A percentile compares a stretch with the other conserved stretches of the same genome.
phyloP scores from a whole-genome alignment of 2,797 vertebrate species.

The Tapera naevia region DNA sequence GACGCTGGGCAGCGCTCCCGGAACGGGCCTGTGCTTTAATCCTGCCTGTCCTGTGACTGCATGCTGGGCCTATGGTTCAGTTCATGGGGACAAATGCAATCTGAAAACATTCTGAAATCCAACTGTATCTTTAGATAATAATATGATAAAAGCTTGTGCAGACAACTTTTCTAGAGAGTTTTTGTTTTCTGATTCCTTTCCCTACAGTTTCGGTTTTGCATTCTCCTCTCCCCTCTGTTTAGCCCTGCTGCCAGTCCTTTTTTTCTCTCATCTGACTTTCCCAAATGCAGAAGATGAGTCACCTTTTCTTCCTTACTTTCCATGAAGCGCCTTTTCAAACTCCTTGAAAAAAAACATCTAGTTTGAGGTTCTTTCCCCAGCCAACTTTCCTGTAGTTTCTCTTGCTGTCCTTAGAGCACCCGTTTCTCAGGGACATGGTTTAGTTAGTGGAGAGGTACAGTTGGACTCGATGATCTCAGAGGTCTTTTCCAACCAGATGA shows the following conservation, averaged over 20 bases:
- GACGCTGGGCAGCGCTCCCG: conserved; percentile 4
- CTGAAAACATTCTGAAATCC: background rate
- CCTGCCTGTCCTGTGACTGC: background rate
- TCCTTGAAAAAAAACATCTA: background rate
- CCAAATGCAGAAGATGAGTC: background rate
- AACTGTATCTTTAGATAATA: background rate
- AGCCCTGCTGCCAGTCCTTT: background rate
- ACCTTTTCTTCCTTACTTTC: background rate
- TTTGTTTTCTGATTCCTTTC: background rate
- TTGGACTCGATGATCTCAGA: too few relatives aligned
- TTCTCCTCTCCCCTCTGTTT: background rate
- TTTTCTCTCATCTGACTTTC: background rate
- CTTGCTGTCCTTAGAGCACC: background rate
- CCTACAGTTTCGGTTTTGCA: background rate
- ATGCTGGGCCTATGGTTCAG: fast-evolving
- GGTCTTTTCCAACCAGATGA: too few relatives aligned
- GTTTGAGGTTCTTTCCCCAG: background rate
- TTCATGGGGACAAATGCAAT: fast-evolving
- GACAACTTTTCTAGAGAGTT: background rate
- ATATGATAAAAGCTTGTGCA: background rate
- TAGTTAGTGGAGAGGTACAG: too few relatives aligned
- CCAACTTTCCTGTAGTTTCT: background rate
- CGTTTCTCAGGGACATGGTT: too few relatives aligned
- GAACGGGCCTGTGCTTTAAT: background rate
- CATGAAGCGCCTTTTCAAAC: background rate